Conservation (phyloP, 2,797 vertebrate genomes). For the Falco berigora region DNA sequence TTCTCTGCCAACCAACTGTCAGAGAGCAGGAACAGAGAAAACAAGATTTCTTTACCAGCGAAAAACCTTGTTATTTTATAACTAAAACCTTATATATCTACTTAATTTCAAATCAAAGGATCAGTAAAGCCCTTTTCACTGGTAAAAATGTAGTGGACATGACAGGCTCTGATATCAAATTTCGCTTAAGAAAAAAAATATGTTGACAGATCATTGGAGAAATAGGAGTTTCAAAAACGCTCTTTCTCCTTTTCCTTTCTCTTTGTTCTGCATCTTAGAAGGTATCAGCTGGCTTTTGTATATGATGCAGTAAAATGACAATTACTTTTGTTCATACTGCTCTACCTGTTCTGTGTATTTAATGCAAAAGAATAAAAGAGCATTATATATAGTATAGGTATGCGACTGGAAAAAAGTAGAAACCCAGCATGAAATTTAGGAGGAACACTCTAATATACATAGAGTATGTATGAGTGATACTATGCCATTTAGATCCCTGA, state of each 20-base stretch:
- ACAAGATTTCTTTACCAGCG: constrained; percentile 45
- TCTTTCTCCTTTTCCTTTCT: not conserved
- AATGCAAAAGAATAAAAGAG: not conserved
- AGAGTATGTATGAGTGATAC: accelerated
- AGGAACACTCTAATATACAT: not conserved
- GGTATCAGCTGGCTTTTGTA: not conserved
- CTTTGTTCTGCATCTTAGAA: constrained; percentile 21
- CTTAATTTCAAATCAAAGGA: constrained; percentile 42
- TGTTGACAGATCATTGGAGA: not conserved
- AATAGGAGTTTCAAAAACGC: not conserved
- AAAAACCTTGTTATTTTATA: constrained; percentile 54
- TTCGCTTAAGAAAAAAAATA: not conserved
- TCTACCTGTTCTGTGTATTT: not conserved
- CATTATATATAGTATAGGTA: not conserved
- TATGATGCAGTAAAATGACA: not conserved
- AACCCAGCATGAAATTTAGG: not conserved
- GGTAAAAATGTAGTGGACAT: constrained; percentile 19
- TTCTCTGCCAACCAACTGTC: constrained; percentile 69
- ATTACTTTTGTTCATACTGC: not conserved
- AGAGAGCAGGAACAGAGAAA: constrained; percentile 59
- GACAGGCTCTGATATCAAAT: not conserved
- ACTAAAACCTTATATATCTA: constrained; percentile 6
- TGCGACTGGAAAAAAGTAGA: not conserved
- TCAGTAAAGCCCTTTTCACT: not conserved
- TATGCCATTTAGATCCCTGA: not conserved